Base-by-base conservation (phyloP, 2,888 invertebrate species). In the Netelia fuscicornis region DNA sequence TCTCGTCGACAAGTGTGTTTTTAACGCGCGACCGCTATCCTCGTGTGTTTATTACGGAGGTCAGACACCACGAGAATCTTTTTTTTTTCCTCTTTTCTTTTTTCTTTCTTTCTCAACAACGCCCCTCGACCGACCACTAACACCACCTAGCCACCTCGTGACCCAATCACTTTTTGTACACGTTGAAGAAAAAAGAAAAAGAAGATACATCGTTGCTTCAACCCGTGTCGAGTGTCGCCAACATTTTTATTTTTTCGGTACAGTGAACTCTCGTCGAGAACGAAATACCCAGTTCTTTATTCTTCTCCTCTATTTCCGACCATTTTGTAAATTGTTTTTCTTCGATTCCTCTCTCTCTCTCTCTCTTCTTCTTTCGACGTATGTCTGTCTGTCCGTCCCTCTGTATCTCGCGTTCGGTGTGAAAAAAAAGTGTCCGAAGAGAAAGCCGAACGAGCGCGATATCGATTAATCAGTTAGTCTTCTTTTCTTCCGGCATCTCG, bases 381-480 rank as follows among this genome's bases (percentile, higher is more conserved):
- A 20, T 20, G 20, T 20, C 20, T 20, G 20, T 20, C 20, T 1
- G 20, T 20, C 20, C 20, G 20, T 8, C 52, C 62, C n/a, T 11
- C 54, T 71, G 10, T 5, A 20, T 80, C 25, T 74, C 58, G 1
- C 30, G 17, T 52, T 60, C 25, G 10, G 20, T 1, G n/a, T n/a
- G n/a, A 20, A 23, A n/a, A 20, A 20, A 1, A 58, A 37, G 37
- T 37, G 37, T 62, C n/a, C 9, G 30, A 44, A 20, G 62, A 72
- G 72, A 52, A 74, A 72, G 72, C 65, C 42, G 11, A 37, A 67
- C 67, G 52, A 62, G 80, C 48, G 30, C 23, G 23, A 48, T 76
- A 84, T 83, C 78, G 83, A 83, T 75, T 84, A 62, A 70, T 65
- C 60, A 75, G 70, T 56, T 80, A 37, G 37, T 80, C 80, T 83